Evolutionary conservation across 2,797 vertebrate genomes (phyloP), one percentile per base, ranked within the genome.

Genomic region (Rhinophrynus dorsalis): DNA sequence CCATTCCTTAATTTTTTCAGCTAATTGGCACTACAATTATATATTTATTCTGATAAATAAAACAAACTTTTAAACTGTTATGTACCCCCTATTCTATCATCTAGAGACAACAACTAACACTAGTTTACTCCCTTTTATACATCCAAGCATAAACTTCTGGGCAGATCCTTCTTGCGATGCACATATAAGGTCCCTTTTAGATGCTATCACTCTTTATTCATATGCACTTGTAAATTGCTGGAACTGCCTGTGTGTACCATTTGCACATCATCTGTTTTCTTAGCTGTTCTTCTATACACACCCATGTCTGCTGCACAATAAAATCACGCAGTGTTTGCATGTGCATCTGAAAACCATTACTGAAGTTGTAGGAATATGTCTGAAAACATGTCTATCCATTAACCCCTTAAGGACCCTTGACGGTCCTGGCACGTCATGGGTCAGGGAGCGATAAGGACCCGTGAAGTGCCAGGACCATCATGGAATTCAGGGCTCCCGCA

Each of bases 271-370:
- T 60, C 20, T 26, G 24, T 60, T 48, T 13, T 47, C 33, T 44
- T 35, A 60, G 65, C 74, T 83, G 75, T 55, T 75, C 67, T 74
- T 79, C 79, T 79, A 33, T 18, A 64, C 81, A 80, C 80, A 70
- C 66, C 70, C 47, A 79, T 79, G 76, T 71, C 78, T 79, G 75
- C 77, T 79, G 75, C 77, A 84, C 81, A 79, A 56, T 62, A n/a
- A 76, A 82, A 35, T 30, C 52, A 67, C 80, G 75, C 26, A 0
- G 75, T 77, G 74, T 83, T 62, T 87, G 88, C 87, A 88, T 88
- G 87, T 82, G 75, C 82, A 80, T 80, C 76, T 80, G 75, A 74
- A 82, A 70, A 57, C 47, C 74, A 76, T 82, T 80, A 73, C 17
- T 79, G n/a, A 44, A 60, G 32, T 35, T 26, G 17, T 17, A 56